Conservation (phyloP, 2,113 vertebrate species). For the Ameiurus melas region DNA sequence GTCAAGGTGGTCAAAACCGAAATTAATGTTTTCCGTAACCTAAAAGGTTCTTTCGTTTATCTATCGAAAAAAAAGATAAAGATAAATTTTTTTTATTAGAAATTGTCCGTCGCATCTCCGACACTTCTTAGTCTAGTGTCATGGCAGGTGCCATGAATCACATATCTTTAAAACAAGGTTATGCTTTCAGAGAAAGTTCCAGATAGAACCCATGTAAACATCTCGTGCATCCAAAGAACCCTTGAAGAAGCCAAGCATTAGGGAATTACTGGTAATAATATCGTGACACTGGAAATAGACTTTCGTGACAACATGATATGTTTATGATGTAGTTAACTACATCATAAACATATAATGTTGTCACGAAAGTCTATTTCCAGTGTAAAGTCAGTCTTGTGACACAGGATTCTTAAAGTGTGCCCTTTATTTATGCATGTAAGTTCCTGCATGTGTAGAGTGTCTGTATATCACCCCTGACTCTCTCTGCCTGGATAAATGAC, state of each 20-base stretch:
- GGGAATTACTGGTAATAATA: neutral
- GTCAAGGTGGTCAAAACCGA: neutral
- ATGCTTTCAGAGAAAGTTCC: neutral
- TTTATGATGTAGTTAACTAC: neutral
- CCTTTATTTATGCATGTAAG: neutral
- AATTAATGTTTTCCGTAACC: neutral
- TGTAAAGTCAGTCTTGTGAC: neutral
- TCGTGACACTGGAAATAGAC: neutral
- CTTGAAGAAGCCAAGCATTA: neutral
- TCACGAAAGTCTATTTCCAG: too few species aligned
- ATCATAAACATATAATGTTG: too few species aligned
- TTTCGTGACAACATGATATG: neutral
- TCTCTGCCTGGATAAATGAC: slow-evolving; percentile 11
- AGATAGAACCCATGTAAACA: neutral
- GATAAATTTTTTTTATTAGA: too few species aligned
- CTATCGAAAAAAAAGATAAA: neutral
- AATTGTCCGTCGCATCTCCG: neutral
- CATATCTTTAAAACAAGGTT: neutral
- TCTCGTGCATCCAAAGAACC: neutral
- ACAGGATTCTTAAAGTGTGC: neutral
- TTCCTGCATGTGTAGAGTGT: neutral
- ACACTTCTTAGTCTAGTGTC: neutral
- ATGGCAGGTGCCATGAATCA: too few species aligned
- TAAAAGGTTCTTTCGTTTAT: neutral
- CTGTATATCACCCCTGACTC: neutral